phyloP scores from a whole-genome alignment of 2,797 vertebrate genomes.

The Stomatorhinus walkeri region DNA sequence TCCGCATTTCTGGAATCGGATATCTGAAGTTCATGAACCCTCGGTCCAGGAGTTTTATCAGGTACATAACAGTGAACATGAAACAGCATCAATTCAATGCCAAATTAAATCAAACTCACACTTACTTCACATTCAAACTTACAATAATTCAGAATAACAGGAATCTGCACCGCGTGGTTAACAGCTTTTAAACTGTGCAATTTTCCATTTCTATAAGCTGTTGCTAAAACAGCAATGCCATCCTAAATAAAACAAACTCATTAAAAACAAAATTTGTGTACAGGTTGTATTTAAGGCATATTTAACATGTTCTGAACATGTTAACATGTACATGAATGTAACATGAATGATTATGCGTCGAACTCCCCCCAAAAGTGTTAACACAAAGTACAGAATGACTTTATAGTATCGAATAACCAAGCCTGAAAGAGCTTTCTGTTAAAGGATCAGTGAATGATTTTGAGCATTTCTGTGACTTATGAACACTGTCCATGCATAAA shows the following conservation, averaged over 20 bases:
- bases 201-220: not conserved
- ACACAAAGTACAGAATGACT: not conserved
- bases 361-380: not conserved
- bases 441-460: not conserved
- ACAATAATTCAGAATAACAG: not conserved
- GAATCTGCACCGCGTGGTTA: not conserved
- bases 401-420: not conserved
- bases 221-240: not conserved
- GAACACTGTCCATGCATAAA: not conserved
- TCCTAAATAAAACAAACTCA: not conserved
- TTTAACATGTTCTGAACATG: conserved; percentile 11
- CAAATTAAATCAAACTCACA: not conserved
- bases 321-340: too few relatives aligned
- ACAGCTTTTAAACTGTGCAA: not conserved
- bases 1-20: not conserved
- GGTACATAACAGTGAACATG: not conserved
- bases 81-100: not conserved
- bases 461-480: not conserved
- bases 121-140: not conserved
- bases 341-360: too few relatives aligned
- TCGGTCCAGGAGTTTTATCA: not conserved
- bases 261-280: not conserved
- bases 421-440: not conserved
- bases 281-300: not conserved
- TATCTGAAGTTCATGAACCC: not conserved